Conservation (phyloP, 2,797 vertebrate species). For the Crypturellus tataupa region DNA sequence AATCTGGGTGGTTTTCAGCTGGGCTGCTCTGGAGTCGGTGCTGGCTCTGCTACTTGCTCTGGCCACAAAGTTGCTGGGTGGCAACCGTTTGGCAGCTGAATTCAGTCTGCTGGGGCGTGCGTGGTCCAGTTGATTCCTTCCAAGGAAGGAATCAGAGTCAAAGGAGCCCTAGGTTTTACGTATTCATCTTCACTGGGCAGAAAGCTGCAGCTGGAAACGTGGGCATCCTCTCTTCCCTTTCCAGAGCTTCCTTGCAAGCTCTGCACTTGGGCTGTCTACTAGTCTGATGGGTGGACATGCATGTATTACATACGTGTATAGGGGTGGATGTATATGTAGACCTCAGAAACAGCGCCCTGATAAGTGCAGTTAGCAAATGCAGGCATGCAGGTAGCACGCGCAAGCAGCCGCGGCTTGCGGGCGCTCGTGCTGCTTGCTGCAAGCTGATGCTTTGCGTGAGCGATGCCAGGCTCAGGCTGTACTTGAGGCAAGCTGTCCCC, state of each 20-base stretch:
- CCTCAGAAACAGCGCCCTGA: neutral
- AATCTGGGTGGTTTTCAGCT: constrained; percentile 6
- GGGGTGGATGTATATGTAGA: neutral
- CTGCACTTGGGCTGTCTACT: neutral
- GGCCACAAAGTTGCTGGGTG: constrained; percentile 12
- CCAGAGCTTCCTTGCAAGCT: too few relatives aligned
- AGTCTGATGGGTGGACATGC: neutral
- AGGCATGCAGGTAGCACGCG: neutral
- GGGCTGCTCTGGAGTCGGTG: neutral
- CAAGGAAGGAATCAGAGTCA: neutral
- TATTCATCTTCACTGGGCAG: neutral
- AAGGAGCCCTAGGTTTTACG: accelerated
- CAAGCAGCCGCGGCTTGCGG: too few relatives aligned
- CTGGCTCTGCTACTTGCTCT: neutral
- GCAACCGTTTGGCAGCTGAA: neutral
- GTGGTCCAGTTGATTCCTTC: neutral
- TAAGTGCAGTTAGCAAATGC: neutral
- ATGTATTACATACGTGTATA: too few relatives aligned
- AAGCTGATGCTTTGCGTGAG: too few relatives aligned
- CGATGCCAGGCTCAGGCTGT: too few relatives aligned
- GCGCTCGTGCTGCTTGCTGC: too few relatives aligned
- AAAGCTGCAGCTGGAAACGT: neutral
- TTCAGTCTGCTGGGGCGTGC: neutral
- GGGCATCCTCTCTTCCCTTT: neutral
- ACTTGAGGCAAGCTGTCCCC: too few relatives aligned